Evolutionary conservation across 2,888 invertebrate species (phyloP), one percentile per base, ranked within the genome.

Genomic region (Agrochola lychnidis): DNA sequence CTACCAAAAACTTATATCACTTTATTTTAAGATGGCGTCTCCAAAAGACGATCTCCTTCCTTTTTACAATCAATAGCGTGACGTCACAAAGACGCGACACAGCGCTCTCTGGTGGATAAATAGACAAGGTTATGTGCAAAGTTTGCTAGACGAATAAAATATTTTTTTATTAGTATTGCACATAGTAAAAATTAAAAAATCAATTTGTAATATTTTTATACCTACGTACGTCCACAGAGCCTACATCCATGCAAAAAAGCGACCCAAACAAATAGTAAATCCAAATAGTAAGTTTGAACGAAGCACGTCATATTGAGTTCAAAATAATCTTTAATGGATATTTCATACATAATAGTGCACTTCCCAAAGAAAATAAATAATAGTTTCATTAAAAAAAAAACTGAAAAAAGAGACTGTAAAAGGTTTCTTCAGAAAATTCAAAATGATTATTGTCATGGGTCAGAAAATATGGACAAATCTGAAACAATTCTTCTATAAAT

Each of bases 1-100:
- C 97, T 97, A 97, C 96, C 97, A 97, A 97, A 91, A 97, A 97
- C 97, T 96, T 96, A 96, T 96, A 96, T 96, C 96, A 96, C 96
- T 96, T 95, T 96, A 95, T 96, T 96, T 95, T 96, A 96, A 96
- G 96, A 96, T 96, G 96, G 96, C 96, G 96, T 96, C 96, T 95
- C 92, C 92, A 95, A 95, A 95, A 96, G 96, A 96, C 96, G 94
- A 94, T 95, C 95, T 95, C 94, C 92, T 94, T 93, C 91, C 88
- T 94, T 93, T 94, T 93, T 86, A 92, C 93, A 95, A 96, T 96
- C 96, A 95, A 96, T 96, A 95, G 87, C 84, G 93, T 96, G 96
- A 97, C 96, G 96, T 97, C 97, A 97, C 96, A 97, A 96, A 95
- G 96, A 95, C 94, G 94, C 94, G 90, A 91, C 87, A 87, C 77